Conservation (phyloP, 30 jellyfish, hydroid and myxozoan species). For the Hydra vulgaris region DNA sequence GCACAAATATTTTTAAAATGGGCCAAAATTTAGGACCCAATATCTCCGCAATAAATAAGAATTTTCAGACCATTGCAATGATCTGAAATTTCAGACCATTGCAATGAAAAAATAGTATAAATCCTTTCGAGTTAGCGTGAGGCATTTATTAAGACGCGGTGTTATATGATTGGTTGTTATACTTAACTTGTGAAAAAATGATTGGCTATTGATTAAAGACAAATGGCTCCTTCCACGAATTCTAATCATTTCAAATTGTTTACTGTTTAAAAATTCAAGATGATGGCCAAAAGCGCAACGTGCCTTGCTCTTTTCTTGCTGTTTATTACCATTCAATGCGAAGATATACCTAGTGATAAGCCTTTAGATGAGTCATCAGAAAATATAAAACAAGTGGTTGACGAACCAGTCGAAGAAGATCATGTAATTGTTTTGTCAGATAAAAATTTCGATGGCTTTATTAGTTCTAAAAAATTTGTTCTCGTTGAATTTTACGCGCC, state of each 20-base stretch:
- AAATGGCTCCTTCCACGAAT: background rate
- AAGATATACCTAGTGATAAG: background rate
- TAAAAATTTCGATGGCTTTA: conserved; percentile 60
- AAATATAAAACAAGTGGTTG: background rate
- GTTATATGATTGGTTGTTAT: background rate
- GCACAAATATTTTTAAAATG: too few species aligned
- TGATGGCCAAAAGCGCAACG: background rate
- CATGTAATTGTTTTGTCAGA: conserved; percentile 73
- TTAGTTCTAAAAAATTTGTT: conserved; percentile 63
- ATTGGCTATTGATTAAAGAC: background rate
- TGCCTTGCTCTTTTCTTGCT: background rate
- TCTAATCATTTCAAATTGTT: background rate
- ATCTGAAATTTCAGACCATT: too few species aligned
- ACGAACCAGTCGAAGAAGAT: conserved; percentile 13
- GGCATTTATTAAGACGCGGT: background rate
- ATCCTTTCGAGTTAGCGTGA: background rate
- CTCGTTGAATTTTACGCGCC: conserved; percentile 97
- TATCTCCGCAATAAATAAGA: too few species aligned
- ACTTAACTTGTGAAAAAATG: background rate
- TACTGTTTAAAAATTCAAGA: background rate
- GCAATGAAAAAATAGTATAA: too few species aligned
- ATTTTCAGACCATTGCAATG: too few species aligned
- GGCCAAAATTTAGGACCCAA: too few species aligned
- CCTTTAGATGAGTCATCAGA: background rate
- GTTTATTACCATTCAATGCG: background rate